phyloP scores from a whole-genome alignment of 1,140 invertebrate species.

The Drosophila quadrilineata region DNA sequence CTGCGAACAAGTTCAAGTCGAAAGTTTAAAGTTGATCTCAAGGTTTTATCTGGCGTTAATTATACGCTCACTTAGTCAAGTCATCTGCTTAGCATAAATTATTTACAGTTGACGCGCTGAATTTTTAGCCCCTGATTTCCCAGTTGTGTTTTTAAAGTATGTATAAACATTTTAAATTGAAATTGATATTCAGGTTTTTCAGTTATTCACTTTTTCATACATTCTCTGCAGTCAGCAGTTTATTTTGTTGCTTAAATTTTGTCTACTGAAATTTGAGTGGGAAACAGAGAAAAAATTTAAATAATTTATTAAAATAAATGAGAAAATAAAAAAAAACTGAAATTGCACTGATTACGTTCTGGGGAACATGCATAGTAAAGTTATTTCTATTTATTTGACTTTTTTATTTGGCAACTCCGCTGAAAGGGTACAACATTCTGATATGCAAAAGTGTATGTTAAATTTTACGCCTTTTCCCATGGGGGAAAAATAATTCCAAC shows the following conservation, averaged over 20 bases:
- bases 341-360: conserved; percentile 18
- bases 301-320: no score
- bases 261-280: background rate
- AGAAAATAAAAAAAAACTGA: no score
- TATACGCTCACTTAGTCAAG: background rate
- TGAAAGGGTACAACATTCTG: conserved; percentile 64
- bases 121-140: no score
- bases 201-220: conserved; percentile 1
- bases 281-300: no score
- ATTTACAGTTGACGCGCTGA: background rate
- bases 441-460: conserved; percentile 42
- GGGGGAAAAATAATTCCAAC: conserved; percentile 61
- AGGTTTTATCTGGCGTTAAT: no score
- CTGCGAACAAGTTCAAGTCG: background rate
- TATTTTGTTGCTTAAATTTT: background rate
- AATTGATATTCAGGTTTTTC: no score
- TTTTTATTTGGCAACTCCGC: conserved; percentile 49
- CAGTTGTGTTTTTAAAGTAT: no score
- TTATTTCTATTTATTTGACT: conserved; percentile 34
- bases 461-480: conserved; percentile 45
- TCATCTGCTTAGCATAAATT: background rate
- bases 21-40: background rate
- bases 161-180: no score
- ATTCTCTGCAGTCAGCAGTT: background rate
- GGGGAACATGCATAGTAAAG: conserved; percentile 13